Evolutionary conservation across 2,113 vertebrate genomes (phyloP).

Genomic region (Anseranas semipalmata): DNA sequence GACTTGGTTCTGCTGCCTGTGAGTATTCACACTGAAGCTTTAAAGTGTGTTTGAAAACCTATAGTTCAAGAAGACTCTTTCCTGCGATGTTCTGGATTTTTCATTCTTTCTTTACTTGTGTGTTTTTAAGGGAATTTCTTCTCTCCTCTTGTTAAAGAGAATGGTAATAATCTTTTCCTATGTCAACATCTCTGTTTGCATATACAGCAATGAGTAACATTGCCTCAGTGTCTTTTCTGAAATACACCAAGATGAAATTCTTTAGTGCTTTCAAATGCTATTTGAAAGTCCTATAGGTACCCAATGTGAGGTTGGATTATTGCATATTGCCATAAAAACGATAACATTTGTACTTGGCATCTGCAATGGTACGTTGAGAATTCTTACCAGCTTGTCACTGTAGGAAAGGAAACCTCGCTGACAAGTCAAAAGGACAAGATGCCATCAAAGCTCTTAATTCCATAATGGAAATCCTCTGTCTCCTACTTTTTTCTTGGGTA

Average conservation of each 20-base stretch:
- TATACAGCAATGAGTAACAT: rapidly evolving
- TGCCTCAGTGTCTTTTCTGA: background rate
- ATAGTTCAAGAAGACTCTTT: rapidly evolving
- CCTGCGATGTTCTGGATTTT: background rate
- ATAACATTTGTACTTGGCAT: background rate
- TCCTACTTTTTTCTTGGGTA: background rate
- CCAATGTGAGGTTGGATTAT: background rate
- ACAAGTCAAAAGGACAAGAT: background rate
- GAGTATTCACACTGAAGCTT: rapidly evolving
- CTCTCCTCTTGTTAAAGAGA: background rate
- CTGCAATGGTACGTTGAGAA: rapidly evolving
- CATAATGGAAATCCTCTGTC: background rate
- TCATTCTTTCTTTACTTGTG: background rate
- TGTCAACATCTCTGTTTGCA: background rate
- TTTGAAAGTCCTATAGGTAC: rapidly evolving
- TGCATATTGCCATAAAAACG: background rate
- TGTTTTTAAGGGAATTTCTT: background rate
- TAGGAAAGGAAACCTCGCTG: background rate
- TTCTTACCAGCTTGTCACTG: background rate
- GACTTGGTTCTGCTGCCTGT: background rate
- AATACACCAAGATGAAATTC: background rate
- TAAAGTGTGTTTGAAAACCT: background rate
- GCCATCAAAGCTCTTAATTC: background rate
- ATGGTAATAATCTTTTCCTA: rapidly evolving
- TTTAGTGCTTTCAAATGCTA: background rate